A percentile compares a stretch with the other conserved stretches of the same genome.
phyloP scores from a whole-genome alignment of 1,140 invertebrate genomes.

The Nasonia giraulti region DNA sequence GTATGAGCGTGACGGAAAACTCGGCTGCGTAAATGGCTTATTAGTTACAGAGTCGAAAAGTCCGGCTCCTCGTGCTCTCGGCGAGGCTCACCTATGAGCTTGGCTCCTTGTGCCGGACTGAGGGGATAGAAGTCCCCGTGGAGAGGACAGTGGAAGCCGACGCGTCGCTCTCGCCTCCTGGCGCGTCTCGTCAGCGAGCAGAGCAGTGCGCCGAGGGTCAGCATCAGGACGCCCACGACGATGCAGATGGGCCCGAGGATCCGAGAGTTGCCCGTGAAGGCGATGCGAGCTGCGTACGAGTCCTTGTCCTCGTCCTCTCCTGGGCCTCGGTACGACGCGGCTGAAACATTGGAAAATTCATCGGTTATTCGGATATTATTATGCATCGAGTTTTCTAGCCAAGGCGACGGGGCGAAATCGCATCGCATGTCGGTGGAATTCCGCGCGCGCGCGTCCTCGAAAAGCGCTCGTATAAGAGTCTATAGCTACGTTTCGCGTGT shows the following conservation, averaged over 20 bases:
- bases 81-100: conserved; percentile 65
- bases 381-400: no score
- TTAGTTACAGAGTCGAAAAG: no score
- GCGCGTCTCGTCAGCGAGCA: conserved; percentile 81
- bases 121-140: conserved; percentile 86
- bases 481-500: neutral
- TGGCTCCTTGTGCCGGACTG: conserved; percentile 76
- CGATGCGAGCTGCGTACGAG: conserved; percentile 81
- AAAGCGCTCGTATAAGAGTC: neutral
- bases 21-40: no score
- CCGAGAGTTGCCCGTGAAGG: conserved; percentile 83
- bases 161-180: conserved; percentile 78
- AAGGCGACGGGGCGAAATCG: neutral
- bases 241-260: conserved; percentile 83
- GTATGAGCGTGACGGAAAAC: no score
- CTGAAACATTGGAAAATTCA: conserved; percentile 68
- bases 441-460: neutral
- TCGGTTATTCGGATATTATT: no score
- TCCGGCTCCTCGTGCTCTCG: no score
- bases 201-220: conserved; percentile 76
- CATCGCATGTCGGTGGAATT: no score
- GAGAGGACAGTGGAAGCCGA: conserved; percentile 85
- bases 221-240: conserved; percentile 82
- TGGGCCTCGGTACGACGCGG: conserved; percentile 83
- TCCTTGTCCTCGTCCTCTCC: conserved; percentile 81